Conservation (phyloP, 2,888 invertebrate genomes). For the Campoletis raptor region DNA sequence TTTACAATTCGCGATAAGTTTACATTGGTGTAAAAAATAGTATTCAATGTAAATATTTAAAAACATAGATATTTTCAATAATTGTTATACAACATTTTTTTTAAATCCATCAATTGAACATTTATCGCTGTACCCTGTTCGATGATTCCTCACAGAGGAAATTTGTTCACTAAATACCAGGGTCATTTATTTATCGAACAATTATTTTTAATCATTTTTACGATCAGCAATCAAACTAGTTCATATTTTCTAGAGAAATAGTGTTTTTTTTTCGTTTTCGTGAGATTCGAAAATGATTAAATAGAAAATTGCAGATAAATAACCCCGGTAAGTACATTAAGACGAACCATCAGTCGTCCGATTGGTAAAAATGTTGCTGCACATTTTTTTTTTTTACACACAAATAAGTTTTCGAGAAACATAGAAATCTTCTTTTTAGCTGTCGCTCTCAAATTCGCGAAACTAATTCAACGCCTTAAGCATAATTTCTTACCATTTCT, state of each 20-base stretch:
- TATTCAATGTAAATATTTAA: not conserved
- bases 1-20: not conserved
- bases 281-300: not conserved
- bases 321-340: not conserved
- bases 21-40: not conserved
- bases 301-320: not conserved
- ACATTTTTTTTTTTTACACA: not conserved
- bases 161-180: not conserved
- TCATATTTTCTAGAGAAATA: not conserved
- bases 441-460: too few relatives aligned
- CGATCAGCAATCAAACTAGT: not conserved
- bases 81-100: not conserved
- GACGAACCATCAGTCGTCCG: not conserved
- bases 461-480: not conserved
- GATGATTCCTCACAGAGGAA: conserved; percentile 7
- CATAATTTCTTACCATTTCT: not conserved
- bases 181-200: not conserved
- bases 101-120: not conserved
- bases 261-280: not conserved
- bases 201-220: not conserved
- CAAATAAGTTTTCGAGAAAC: too few relatives aligned
- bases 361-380: too few relatives aligned
- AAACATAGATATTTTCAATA: not conserved
- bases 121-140: not conserved
- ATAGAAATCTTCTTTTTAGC: too few relatives aligned